Evolutionary conservation across 2,797 vertebrate genomes (phyloP), one percentile per base, ranked within the genome.

Genomic region (Pyrocephalus nanus): DNA sequence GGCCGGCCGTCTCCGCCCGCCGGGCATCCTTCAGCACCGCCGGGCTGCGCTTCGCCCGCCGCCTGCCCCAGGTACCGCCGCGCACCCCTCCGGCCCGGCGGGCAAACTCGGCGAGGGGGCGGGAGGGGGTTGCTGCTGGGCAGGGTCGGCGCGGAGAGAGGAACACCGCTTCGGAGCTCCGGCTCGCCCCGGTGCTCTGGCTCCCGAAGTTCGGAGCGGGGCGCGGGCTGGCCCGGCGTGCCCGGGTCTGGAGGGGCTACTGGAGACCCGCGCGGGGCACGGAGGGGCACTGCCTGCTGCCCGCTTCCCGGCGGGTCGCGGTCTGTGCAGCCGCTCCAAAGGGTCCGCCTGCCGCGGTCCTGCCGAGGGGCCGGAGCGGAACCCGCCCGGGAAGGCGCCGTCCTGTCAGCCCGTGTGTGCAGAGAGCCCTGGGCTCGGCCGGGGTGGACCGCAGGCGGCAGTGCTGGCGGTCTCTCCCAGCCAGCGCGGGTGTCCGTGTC

Each of bases 1-100:
- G 79, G 83, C 93, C 10, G 75, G 71, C 64, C 72, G 95, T 92
- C 93, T 60, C 91, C 93, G 71, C 93, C 91, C 91, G 89, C 91
- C 30, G 93, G 93, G 91, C 89, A 90, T 93, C 93, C 75, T 93
- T 88, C 91, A 57, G 86, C 75, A 45, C 58, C 27, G 77, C 72
- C 11, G 75, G 83, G 88, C 86, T 87, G 71, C 54, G 36, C n/a
- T 66, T 87, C 81, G 66, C 57, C 82, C 74, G 78, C 74, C 29
- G 91, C 54, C 53, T 47, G 62, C 48, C 75, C 72, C 76, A 95
- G 95, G 95, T 95, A 96, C 15, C 2, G 81, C 55, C 69, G 47
- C 42, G 55, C 50, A 79, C 42, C 69, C 22, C 45, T 42, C 47
- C 21, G 82, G n/a, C 8, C 23, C 50, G 16, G 70, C 50, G 60